Evolutionary conservation across 2,797 vertebrate species (phyloP), one percentile per base, ranked within the genome.

Genomic region (Spea hammondii): DNA sequence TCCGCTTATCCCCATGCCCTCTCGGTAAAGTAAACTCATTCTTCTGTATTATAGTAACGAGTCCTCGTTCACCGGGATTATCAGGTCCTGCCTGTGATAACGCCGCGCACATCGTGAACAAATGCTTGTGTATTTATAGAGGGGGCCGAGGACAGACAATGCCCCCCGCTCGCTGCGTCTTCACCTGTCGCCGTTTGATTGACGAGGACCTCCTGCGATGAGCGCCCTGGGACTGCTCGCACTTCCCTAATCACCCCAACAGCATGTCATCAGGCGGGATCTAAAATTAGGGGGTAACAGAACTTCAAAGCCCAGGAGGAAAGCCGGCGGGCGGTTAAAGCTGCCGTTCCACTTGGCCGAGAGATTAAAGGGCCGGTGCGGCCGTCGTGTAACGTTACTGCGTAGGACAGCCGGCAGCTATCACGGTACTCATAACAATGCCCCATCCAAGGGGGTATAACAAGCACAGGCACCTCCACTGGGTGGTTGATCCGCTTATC

Each of bases 111-210:
- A 54, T 76, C 54, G 65, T 67, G 9, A 48, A 53, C 14, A 45
- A 75, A 69, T 70, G 70, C 72, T 84, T 79, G 81, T 50, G 84
- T 87, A 89, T 88, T 88, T 88, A 88, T 88, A 88, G 84, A 84
- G 79, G 55, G 79, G 83, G 69, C 85, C 83, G 69, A 84, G 74
- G 77, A 79, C 50, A 62, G 32, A 85, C 83, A 83, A 85, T 82
- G 84, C 77, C 73, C 59, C 86, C 83, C 83, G 84, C 55, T 14
- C 14, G 57, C 82, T 85, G 80, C 67, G 71, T 72, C 69, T 85
- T 88, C 87, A 87, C 72, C 85, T 84, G 86, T 86, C 83, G 85
- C 72, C 17, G 83, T 74, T 51, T 86, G 83, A 88, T 83, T 84
- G 80, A 85, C 84, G 84, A 46, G 64, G 32, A 32, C 83, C 78